These are phyloP conservation scores for Amniataba percoides DNA, from an alignment of 2,797 vertebrate species.

Conservation along the genomic window DNA sequence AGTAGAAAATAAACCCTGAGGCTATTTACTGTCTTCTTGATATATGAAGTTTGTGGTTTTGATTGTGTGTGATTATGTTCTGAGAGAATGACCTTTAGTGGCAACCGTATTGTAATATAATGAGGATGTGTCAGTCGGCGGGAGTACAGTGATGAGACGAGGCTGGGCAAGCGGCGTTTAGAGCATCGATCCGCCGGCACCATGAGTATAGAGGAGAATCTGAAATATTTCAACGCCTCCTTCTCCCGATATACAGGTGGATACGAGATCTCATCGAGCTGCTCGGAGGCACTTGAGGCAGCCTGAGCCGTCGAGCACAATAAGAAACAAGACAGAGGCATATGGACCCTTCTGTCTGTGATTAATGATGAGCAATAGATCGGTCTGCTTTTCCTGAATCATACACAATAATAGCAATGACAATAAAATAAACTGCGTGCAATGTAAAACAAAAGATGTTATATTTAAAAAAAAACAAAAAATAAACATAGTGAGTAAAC, in stretches of 20 bases:
- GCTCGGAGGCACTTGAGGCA: slow-evolving; percentile 56
- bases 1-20: slow-evolving; percentile 94
- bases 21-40: slow-evolving; percentile 98
- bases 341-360: slow-evolving; percentile 42
- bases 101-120: slow-evolving; percentile 99
- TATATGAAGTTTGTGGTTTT: slow-evolving; percentile 99
- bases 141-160: slow-evolving; percentile 91
- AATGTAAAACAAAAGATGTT: slow-evolving; percentile 5
- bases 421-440: slow-evolving; percentile 10
- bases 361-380: slow-evolving; percentile 52
- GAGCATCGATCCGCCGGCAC: slow-evolving; percentile 80
- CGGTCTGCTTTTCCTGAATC: slow-evolving; percentile 27
- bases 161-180: slow-evolving; percentile 76
- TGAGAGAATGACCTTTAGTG: slow-evolving; percentile 99
- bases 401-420: slow-evolving; percentile 19
- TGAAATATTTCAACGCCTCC: slow-evolving; percentile 80
- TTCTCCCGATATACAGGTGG: slow-evolving; percentile 69
- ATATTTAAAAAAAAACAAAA: background rate
- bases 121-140: slow-evolving; percentile 98
- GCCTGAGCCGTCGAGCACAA: slow-evolving; percentile 46
- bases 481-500: no score
- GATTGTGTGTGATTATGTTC: slow-evolving; percentile 99
- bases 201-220: slow-evolving; percentile 78
- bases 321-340: slow-evolving; percentile 52
- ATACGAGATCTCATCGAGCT: slow-evolving; percentile 62